Percentiles rank a stretch among this genome's conserved stretches.
Conservation (phyloP, 1,140 invertebrate species). For the Trichogramma pretiosum region DNA sequence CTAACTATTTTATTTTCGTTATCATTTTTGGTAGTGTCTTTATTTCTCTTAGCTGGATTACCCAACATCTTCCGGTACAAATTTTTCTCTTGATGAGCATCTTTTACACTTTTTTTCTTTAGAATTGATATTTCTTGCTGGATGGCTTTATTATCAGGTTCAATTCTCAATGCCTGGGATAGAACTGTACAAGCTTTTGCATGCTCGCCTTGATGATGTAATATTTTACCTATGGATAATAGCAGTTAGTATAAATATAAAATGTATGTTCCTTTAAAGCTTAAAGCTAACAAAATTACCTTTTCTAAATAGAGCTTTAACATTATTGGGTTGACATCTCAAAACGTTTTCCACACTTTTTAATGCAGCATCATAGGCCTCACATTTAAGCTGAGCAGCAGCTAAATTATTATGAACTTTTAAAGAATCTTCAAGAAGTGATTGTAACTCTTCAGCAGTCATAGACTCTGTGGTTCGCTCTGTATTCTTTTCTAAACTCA, state of each 20-base stretch:
- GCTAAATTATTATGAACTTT: slow-evolving; percentile 86
- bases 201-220: slow-evolving; percentile 53
- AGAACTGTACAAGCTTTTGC: slow-evolving; percentile 52
- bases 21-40: slow-evolving; percentile 16
- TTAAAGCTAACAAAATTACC: slow-evolving; percentile 48
- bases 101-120: slow-evolving; percentile 47
- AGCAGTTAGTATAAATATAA: slow-evolving; percentile 11
- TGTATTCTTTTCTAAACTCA: neutral
- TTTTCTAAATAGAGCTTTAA: slow-evolving; percentile 83
- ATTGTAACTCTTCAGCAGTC: slow-evolving; percentile 51
- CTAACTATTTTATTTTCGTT: slow-evolving; percentile 13
- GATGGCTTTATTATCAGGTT: slow-evolving; percentile 51
- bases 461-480: slow-evolving; percentile 25
- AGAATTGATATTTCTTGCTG: slow-evolving; percentile 52
- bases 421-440: slow-evolving; percentile 65
- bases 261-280: neutral
- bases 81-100: slow-evolving; percentile 50
- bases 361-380: slow-evolving; percentile 72
- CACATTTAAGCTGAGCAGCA: slow-evolving; percentile 77
- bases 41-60: slow-evolving; percentile 21
- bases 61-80: slow-evolving; percentile 62
- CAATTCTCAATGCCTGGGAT: slow-evolving; percentile 50
- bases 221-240: slow-evolving; percentile 45
- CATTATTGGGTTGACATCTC: slow-evolving; percentile 73
- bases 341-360: slow-evolving; percentile 73